Evolutionary conservation across 2,888 invertebrate genomes (phyloP).

Genomic region (Phaedon cochleariae): DNA sequence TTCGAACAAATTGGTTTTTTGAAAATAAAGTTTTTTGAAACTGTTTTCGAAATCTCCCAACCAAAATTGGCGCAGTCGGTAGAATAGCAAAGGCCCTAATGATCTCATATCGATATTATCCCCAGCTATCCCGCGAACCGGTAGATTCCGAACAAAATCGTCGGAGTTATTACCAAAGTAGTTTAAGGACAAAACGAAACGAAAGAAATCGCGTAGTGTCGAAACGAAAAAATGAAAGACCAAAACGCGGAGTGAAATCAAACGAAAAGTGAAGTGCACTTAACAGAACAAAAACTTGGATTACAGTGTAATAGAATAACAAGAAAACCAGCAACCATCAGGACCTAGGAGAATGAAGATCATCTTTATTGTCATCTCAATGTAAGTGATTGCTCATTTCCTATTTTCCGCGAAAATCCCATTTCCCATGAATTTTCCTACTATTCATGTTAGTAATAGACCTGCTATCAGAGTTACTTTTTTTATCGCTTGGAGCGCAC

Average conservation of each 20-base stretch:
- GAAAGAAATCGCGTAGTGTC: background rate
- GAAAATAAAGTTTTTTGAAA: background rate
- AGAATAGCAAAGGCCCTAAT: background rate
- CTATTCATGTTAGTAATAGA: background rate
- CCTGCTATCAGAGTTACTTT: too few species aligned
- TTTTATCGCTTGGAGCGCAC: too few species aligned
- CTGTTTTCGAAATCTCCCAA: background rate
- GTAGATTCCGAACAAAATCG: constrained; percentile 7
- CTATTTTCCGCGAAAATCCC: background rate
- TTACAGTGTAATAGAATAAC: background rate
- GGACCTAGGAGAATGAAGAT: background rate
- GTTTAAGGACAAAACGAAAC: background rate
- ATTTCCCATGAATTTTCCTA: background rate
- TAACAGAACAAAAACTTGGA: background rate
- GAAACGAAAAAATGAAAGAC: background rate
- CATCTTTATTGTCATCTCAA: background rate
- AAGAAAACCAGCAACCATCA: background rate
- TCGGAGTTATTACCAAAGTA: constrained; percentile 2
- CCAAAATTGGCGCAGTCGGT: constrained; percentile 3
- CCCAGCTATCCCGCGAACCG: background rate
- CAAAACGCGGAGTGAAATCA: background rate
- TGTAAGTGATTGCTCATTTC: constrained; percentile 6
- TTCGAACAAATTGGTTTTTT: background rate
- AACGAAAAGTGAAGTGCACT: background rate
- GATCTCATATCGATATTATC: constrained; percentile 1